phyloP scores from a whole-genome alignment of 2,113 vertebrate species.

The Callospermophilus lateralis region DNA sequence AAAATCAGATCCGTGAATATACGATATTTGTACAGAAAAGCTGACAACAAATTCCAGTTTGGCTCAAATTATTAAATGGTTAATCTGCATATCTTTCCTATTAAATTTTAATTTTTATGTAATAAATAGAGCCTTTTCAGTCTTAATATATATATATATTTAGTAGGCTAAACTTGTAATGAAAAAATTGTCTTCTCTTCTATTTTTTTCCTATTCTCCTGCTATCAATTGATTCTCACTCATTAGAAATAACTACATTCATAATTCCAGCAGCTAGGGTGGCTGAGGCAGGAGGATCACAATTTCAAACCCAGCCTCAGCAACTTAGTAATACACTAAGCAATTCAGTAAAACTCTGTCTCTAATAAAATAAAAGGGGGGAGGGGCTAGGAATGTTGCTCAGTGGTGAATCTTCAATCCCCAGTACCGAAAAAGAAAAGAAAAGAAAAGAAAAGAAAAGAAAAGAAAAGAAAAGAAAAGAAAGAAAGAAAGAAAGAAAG shows the following conservation, averaged over 20 bases:
- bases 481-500: not conserved
- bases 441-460: not conserved
- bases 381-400: too few species aligned
- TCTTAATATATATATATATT: too few species aligned
- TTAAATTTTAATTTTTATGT: not conserved
- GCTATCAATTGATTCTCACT: not conserved
- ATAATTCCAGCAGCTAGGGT: too few species aligned
- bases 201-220: not conserved
- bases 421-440: too few species aligned
- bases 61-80: not conserved
- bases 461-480: not conserved
- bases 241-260: not conserved
- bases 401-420: too few species aligned
- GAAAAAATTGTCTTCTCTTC: not conserved
- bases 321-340: too few species aligned
- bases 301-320: too few species aligned
- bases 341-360: too few species aligned
- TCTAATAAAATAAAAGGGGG: too few species aligned
- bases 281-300: too few species aligned
- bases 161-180: not conserved
- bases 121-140: not conserved
- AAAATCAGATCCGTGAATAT: not conserved
- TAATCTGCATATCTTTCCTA: not conserved
- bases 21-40: slow-evolving; percentile 3
- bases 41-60: not conserved